Evolutionary conservation across 2,113 vertebrate species (phyloP).

Genomic region (Caranx melampygus): DNA sequence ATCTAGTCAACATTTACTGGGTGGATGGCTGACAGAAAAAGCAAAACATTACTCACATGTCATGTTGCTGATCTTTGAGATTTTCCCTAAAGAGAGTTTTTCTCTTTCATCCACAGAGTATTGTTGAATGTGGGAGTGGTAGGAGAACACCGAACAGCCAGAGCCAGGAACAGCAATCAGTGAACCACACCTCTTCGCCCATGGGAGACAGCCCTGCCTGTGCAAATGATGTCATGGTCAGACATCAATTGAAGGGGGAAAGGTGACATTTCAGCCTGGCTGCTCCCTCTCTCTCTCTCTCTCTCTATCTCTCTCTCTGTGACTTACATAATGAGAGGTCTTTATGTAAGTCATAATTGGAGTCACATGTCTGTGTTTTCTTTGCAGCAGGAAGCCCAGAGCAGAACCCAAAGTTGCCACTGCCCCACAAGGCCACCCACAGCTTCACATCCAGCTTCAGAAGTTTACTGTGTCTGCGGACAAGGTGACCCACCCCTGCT

Average conservation of each 20-base stretch:
- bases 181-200: slow-evolving; percentile 58
- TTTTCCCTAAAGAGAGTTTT: slow-evolving; percentile 26
- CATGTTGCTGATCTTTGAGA: slow-evolving; percentile 31
- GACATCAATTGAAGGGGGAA: slow-evolving; percentile 70
- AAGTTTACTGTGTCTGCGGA: slow-evolving; percentile 85
- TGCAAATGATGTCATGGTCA: slow-evolving; percentile 66
- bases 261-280: slow-evolving; percentile 75
- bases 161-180: slow-evolving; percentile 62
- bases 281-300: slow-evolving; percentile 25
- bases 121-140: slow-evolving; percentile 52
- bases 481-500: slow-evolving; percentile 75
- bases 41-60: slow-evolving; percentile 34
- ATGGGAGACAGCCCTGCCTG: slow-evolving; percentile 54
- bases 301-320: slow-evolving; percentile 19
- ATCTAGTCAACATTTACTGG: slow-evolving; percentile 47
- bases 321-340: slow-evolving; percentile 69
- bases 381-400: slow-evolving; percentile 73
- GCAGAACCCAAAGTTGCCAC: slow-evolving; percentile 57
- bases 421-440: slow-evolving; percentile 70
- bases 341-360: slow-evolving; percentile 76
- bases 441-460: slow-evolving; percentile 81
- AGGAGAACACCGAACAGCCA: slow-evolving; percentile 43
- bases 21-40: slow-evolving; percentile 20
- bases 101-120: slow-evolving; percentile 57
- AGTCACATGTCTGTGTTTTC: slow-evolving; percentile 74